These are phyloP conservation scores for Sula dactylatra DNA, from an alignment of 2,113 vertebrate genomes.

Conservation along the genomic window DNA sequence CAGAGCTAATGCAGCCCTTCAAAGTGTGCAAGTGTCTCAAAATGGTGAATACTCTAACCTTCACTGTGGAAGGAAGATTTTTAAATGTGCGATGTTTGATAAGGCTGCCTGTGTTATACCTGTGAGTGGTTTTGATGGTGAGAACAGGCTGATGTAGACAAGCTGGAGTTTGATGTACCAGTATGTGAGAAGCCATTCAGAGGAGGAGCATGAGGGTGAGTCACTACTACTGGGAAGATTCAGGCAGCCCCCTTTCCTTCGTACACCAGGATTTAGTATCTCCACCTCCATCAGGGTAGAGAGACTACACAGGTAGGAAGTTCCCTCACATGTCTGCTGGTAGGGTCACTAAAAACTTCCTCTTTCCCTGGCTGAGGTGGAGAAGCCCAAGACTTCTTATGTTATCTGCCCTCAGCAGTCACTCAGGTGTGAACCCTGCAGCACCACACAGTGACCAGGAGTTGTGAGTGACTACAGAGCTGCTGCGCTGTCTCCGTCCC, in stretches of 20 bases:
- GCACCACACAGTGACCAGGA: not conserved
- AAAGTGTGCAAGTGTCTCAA: not conserved
- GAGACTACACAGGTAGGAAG: not conserved
- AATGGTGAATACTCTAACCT: not conserved
- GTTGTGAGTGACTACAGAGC: not conserved
- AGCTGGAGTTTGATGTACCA: not conserved
- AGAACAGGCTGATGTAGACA: not conserved
- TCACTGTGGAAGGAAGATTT: not conserved
- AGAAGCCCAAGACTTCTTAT: not conserved
- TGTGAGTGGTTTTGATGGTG: not conserved
- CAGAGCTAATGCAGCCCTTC: not conserved
- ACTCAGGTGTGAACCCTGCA: not conserved
- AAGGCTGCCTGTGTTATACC: not conserved
- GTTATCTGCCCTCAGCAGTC: accelerated
- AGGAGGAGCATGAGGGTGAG: not conserved
- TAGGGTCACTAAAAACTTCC: not conserved
- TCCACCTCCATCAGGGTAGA: not conserved
- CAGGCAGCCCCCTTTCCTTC: not conserved
- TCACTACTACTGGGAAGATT: not conserved
- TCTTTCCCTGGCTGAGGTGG: not conserved
- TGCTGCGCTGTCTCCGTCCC: not conserved
- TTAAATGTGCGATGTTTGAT: not conserved
- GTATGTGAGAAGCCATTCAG: not conserved
- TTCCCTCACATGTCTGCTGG: not conserved
- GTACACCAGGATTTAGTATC: not conserved